phyloP scores from a whole-genome alignment of 2,113 vertebrate species.

The Rhinoptilus africanus region DNA sequence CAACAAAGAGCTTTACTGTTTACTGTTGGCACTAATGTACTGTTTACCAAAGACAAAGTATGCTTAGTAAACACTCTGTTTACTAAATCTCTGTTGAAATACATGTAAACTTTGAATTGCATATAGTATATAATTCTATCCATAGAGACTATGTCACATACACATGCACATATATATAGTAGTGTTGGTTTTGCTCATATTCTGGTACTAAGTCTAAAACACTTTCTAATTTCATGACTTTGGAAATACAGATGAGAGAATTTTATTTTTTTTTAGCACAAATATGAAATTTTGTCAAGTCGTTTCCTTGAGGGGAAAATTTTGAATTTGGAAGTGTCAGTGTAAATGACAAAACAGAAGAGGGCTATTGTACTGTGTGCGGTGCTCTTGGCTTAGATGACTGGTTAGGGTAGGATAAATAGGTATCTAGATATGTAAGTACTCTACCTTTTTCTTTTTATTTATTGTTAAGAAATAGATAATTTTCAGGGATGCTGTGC shows the following conservation, averaged over 20 bases:
- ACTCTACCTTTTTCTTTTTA: background rate
- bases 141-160: background rate
- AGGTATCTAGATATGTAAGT: rapidly evolving
- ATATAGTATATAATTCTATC: background rate
- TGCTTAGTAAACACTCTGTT: background rate
- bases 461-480: background rate
- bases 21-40: background rate
- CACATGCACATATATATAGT: background rate
- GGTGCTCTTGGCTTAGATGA: background rate
- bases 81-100: background rate
- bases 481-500: background rate
- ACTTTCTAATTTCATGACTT: background rate
- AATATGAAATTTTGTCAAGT: background rate
- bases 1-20: background rate
- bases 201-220: background rate
- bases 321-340: background rate
- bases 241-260: background rate
- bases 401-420: background rate
- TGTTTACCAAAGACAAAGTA: background rate
- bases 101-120: background rate
- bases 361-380: background rate
- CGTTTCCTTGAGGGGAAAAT: background rate
- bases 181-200: background rate
- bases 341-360: background rate
- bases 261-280: background rate